Evolutionary conservation across 2,888 invertebrate genomes (phyloP).

Genomic region (Trissolcus japonicus): DNA sequence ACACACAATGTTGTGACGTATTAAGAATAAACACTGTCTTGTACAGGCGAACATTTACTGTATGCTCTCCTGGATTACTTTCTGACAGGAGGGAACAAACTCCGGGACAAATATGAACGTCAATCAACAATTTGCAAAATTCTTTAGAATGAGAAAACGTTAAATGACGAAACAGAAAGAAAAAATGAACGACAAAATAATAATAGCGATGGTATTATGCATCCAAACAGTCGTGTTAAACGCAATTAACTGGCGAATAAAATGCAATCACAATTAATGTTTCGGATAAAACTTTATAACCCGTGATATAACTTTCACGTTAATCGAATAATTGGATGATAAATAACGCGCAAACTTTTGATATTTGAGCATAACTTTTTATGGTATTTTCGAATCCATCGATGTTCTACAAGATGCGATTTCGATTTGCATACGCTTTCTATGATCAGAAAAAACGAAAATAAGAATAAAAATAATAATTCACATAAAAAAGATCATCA

Average conservation of each 20-base stretch:
- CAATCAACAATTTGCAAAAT: neutral
- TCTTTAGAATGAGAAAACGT: neutral
- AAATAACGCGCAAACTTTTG: conserved; percentile 30
- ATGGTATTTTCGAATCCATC: conserved; percentile 16
- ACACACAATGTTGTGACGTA: too few species aligned
- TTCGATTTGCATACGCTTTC: conserved; percentile 35
- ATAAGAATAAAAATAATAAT: too few species aligned
- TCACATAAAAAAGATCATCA: too few species aligned
- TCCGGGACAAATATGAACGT: neutral
- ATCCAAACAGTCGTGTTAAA: neutral
- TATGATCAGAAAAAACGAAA: conserved; percentile 1
- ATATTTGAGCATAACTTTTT: conserved; percentile 40
- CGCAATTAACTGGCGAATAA: neutral
- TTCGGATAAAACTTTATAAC: conserved; percentile 12
- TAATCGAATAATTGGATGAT: conserved; percentile 25
- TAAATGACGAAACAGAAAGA: neutral
- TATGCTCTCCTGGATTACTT: neutral
- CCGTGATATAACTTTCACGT: conserved; percentile 4
- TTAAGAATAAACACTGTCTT: too few species aligned
- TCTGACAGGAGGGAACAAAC: neutral
- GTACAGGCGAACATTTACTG: too few species aligned
- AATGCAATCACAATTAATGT: conserved; percentile 11
- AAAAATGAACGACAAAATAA: neutral
- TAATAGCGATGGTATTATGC: neutral
- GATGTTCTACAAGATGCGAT: neutral